Base-by-base conservation (phyloP, 2,888 invertebrate species). In the Drosophila neonasuta region DNA sequence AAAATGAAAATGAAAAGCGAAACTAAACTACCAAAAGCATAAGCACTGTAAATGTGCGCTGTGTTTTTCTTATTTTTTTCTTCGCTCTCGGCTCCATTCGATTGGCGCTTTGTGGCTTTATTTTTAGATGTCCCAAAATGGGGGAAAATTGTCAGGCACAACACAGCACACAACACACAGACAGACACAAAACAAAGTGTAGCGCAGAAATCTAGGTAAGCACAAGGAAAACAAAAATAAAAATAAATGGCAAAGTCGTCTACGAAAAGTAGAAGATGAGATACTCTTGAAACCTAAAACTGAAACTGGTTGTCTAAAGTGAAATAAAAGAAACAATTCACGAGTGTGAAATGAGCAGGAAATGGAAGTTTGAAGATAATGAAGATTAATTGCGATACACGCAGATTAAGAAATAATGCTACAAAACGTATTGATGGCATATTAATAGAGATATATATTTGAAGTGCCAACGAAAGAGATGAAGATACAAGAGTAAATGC, bases 1-100 rank as follows among this genome's bases (percentile, higher is more conserved):
- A 13, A 13, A 15, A 36, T 34, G 17, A 66, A 75, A 76, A 78
- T 71, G 71, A 86, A 81, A 81, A 81, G 81, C 84, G 86, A 81
- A 76, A 81, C 68, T 73, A 72, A 55, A 55, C 17, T 17, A 39
- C 6, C 32, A 32, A 10, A n/a, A 39, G 51, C 61, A 68, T 77
- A 74, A 70, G 67, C 74, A 74, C 66, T 59, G 51, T 57, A 83
- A 71, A 61, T 65, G 34, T 32, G 32, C 7, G 52, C 49, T 62
- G 5, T 41, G 39, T 13, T 15, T 24, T 24, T 24, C 24, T 24
- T 13, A 15, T 17, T 20, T 20, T 17, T 17, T 17, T 73, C 0
- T 2, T 73, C 2, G 55, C 32, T 29, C 46, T 17, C 42, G 41
- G 36, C 49, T 49, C n/a, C 58, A 58, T 61, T 63, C 39, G 49